Percentiles rank a stretch among this genome's conserved stretches.
These are phyloP conservation scores for Triplophysa rosa DNA, from an alignment of 2,113 vertebrate species.

Conservation along the genomic window DNA sequence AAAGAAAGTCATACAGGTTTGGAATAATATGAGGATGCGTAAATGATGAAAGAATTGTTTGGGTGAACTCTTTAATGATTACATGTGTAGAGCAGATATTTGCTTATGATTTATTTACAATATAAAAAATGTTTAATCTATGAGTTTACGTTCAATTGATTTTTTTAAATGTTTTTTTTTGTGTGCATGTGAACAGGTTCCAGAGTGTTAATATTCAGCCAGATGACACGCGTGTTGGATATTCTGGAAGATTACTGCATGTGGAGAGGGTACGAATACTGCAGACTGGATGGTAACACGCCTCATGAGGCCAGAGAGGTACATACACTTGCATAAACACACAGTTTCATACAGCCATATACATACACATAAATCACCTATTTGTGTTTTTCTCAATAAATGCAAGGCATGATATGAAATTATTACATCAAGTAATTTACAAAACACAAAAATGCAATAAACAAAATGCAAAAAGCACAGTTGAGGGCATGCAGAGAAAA, in stretches of 20 bases:
- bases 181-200: constrained; percentile 72
- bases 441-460: not conserved
- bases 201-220: constrained; percentile 86
- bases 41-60: too few species aligned
- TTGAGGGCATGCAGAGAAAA: not conserved
- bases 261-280: constrained; percentile 89
- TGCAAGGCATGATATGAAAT: too few species aligned
- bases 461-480: not conserved
- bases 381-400: too few species aligned
- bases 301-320: constrained; percentile 88
- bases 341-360: not conserved
- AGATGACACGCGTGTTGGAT: constrained; percentile 88
- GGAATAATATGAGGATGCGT: too few species aligned
- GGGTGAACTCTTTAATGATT: not conserved
- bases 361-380: too few species aligned
- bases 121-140: too few species aligned
- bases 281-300: constrained; percentile 86
- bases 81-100: not conserved
- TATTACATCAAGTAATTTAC: not conserved
- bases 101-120: too few species aligned
- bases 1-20: too few species aligned
- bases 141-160: too few species aligned
- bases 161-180: not conserved
- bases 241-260: constrained; percentile 91
- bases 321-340: not conserved